Evolutionary conservation across 2,888 invertebrate species (phyloP), one percentile per base, ranked within the genome.

Genomic region (Keiferia lycopersicella): DNA sequence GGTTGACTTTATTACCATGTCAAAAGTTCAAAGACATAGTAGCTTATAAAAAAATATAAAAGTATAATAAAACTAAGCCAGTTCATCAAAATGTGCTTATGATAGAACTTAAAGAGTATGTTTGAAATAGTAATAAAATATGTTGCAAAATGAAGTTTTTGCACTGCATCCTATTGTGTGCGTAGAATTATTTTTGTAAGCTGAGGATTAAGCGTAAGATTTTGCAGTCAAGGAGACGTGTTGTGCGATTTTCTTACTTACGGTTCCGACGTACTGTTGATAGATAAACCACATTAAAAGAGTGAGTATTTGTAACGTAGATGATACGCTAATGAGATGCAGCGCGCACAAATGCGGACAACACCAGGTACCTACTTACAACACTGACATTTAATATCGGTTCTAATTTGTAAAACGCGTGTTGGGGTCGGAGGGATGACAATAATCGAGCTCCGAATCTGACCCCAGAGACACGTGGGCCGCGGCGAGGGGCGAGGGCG

Each of bases 331-430:
- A 38, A 18, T 14, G 38, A 38, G 53, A 34, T 14, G 22, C 26
- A 26, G 16, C 48, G 10, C 14, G 16, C 30, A 51, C 61, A 22
- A 39, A 62, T 64, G 59, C 30, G 39, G 22, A 18, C 20, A 39
- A 18, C 59, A 20, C 11, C 18, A 2, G 26, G 18, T 1, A 30
- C 20, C 26, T 41, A 22, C 20, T 16, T 22, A 60, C 60, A 26
- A 7, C 45, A 50, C 50, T 61, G 64, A 61, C 62, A 30, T 66
- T 61, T 41, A 65, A 68, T 69, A 69, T 68, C 65, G 70, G 71
- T 64, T 66, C 64, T 71, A 73, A 73, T 73, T 75, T 70, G 76
- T 74, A 67, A 69, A 70, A 69, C 69, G 70, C 68, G 68, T 63
- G 65, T 61, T 65, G 72, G 72, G 69, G 71, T 69, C 69, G 64